phyloP scores from a whole-genome alignment of 2,113 vertebrate genomes.

The Danio rerio region DNA sequence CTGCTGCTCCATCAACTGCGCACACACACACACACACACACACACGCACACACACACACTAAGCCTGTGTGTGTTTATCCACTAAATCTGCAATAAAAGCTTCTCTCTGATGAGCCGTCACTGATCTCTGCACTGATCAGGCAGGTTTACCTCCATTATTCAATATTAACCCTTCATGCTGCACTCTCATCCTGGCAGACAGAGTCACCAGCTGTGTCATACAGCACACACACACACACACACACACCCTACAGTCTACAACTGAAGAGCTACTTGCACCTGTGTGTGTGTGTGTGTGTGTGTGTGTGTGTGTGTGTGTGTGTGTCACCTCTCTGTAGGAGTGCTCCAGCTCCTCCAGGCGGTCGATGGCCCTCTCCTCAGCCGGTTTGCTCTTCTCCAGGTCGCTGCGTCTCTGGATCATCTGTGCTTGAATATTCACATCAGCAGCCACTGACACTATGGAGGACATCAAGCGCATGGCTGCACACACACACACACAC shows the following conservation, averaged over 20 bases:
- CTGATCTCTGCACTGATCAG: no score
- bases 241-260: no score
- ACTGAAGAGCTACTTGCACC: no score
- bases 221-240: no score
- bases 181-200: no score
- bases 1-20: conserved; percentile 82
- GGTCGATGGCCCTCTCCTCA: conserved; percentile 60
- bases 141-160: no score
- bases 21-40: conserved; percentile 27
- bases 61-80: no score
- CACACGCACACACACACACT: not conserved
- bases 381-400: conserved; percentile 69
- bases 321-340: conserved; percentile 65
- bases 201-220: no score
- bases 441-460: conserved; percentile 72
- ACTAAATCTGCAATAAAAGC: no score
- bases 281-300: no score
- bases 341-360: conserved; percentile 72
- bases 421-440: conserved; percentile 70
- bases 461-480: conserved; percentile 77
- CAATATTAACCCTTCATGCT: no score
- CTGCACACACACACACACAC: conserved; percentile 60
- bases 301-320: conserved; percentile 1
- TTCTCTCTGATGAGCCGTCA: no score
- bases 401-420: conserved; percentile 65